Conservation (phyloP, 1,140 invertebrate species). For the Drosophila bocki region DNA sequence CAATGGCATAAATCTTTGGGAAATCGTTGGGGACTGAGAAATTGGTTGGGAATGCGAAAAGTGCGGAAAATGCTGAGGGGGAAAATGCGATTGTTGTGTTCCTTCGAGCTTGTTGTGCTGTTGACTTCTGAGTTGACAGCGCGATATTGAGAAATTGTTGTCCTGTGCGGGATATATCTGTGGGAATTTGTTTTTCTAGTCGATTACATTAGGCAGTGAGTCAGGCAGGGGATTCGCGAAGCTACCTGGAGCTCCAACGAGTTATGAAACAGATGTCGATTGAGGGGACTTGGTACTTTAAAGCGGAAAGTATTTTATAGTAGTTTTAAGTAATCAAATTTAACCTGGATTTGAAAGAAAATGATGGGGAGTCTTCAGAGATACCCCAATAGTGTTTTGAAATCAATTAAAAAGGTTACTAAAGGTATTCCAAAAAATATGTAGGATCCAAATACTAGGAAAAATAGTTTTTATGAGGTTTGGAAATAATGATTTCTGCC, state of each 20-base stretch:
- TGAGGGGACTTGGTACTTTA: neutral
- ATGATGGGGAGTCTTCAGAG: neutral
- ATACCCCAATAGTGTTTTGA: too few relatives aligned
- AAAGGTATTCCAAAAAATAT: too few relatives aligned
- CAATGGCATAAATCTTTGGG: constrained; percentile 57
- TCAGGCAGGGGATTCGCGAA: neutral
- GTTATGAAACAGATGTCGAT: constrained; percentile 1
- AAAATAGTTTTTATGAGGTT: too few relatives aligned
- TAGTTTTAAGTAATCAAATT: neutral
- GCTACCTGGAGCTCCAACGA: constrained; percentile 6
- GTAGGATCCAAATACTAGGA: too few relatives aligned
- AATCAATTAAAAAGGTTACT: too few relatives aligned
- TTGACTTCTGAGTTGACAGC: constrained; percentile 47
- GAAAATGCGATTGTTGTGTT: constrained; percentile 60
- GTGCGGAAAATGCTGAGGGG: constrained; percentile 11
- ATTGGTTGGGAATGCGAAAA: constrained; percentile 52
- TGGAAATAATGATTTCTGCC: neutral
- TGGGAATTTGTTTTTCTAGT: constrained; percentile 45
- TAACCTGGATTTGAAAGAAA: neutral
- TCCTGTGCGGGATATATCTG: constrained; percentile 39
- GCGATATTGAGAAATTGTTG: constrained; percentile 43
- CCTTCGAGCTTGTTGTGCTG: constrained; percentile 23
- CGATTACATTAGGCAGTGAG: constrained; percentile 33
- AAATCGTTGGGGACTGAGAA: constrained; percentile 44
- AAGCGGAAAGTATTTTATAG: neutral